These are phyloP conservation scores for Drosophila obscura DNA, from an alignment of 1,140 invertebrate species.

Conservation along the genomic window DNA sequence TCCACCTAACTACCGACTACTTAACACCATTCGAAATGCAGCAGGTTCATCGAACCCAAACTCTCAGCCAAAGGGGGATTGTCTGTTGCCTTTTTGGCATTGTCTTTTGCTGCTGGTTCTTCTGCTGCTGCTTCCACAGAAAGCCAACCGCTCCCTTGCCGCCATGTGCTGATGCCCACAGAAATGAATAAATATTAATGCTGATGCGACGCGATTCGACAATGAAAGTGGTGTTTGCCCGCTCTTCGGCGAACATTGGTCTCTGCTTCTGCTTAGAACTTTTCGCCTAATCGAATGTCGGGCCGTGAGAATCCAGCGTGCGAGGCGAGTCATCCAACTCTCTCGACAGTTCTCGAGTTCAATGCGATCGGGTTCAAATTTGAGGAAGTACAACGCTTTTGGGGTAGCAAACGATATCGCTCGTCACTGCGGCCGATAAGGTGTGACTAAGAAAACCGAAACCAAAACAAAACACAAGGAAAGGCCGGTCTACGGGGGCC, in stretches of 20 bases:
- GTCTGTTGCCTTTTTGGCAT: constrained; percentile 30
- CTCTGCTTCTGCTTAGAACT: constrained; percentile 28
- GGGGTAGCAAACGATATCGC: constrained; percentile 43
- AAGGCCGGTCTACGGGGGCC: too few relatives aligned
- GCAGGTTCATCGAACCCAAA: constrained; percentile 59
- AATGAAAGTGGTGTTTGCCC: constrained; percentile 61
- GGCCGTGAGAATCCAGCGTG: constrained; percentile 65
- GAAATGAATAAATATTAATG: constrained; percentile 48
- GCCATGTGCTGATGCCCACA: constrained; percentile 57
- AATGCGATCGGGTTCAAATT: constrained; percentile 67
- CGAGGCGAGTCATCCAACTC: constrained; percentile 18
- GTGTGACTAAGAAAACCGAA: constrained; percentile 24
- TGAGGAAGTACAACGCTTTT: constrained; percentile 64
- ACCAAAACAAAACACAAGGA: constrained; percentile 9
- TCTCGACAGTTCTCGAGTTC: constrained; percentile 48
- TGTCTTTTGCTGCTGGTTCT: constrained; percentile 8
- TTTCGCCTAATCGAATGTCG: constrained; percentile 54
- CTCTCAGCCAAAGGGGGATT: constrained; percentile 35
- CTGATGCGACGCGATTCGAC: constrained; percentile 59
- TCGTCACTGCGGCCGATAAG: constrained; percentile 40
- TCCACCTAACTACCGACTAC: constrained; percentile 53
- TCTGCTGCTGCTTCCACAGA: constrained; percentile 61
- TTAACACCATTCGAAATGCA: constrained; percentile 52
- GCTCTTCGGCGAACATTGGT: constrained; percentile 67
- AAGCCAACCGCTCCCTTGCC: constrained; percentile 47